Evolutionary conservation across 2,888 invertebrate genomes (phyloP).

Genomic region (Drosophila anomalata): DNA sequence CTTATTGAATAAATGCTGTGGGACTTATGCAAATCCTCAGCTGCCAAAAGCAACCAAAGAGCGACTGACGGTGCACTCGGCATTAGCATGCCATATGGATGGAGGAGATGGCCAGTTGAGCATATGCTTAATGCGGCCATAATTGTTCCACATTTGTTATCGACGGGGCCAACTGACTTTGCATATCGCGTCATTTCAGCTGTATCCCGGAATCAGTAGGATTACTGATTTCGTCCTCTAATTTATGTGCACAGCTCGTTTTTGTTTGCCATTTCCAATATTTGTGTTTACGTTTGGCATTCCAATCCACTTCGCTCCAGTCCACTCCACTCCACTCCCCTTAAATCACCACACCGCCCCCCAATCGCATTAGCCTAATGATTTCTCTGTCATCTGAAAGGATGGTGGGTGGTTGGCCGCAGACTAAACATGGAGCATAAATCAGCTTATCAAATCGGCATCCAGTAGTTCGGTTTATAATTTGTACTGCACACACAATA

Average conservation of each 20-base stretch:
- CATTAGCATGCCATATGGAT: constrained; percentile 25
- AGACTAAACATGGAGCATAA: constrained; percentile 54
- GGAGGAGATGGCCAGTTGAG: constrained; percentile 43
- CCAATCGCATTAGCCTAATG: constrained; percentile 70
- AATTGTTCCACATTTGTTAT: constrained; percentile 73
- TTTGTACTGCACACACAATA: constrained; percentile 45
- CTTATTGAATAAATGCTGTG: constrained; percentile 72
- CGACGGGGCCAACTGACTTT: constrained; percentile 46
- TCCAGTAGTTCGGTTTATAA: constrained; percentile 46
- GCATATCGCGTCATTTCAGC: constrained; percentile 31
- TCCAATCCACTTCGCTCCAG: constrained; percentile 20
- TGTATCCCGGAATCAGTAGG: constrained; percentile 31
- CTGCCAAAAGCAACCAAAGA: constrained; percentile 12
- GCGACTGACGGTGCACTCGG: constrained; percentile 29
- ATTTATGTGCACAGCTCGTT: constrained; percentile 34
- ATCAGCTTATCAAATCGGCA: constrained; percentile 64
- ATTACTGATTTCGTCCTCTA: constrained; percentile 30
- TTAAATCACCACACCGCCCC: constrained; percentile 3
- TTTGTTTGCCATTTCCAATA: constrained; percentile 43
- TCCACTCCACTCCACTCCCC: not conserved
- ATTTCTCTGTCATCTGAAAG: constrained; percentile 58
- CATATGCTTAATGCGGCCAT: constrained; percentile 62
- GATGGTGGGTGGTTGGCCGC: constrained; percentile 11
- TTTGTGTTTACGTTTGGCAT: constrained; percentile 56
- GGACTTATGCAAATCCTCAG: constrained; percentile 71